Conservation (phyloP, 1,140 invertebrate genomes). For the Bombus breviceps region DNA sequence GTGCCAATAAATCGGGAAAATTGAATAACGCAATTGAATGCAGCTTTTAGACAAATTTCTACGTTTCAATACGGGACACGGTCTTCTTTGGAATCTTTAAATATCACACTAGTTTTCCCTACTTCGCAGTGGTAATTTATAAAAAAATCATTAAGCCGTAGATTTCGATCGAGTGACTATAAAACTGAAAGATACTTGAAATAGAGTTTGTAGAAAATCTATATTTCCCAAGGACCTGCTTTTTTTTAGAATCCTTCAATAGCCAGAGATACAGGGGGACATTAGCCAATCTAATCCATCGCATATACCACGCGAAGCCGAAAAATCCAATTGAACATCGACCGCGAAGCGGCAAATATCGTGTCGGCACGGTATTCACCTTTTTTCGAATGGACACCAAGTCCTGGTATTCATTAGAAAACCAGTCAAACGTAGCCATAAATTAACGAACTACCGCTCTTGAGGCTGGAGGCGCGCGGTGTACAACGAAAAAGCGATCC, state of each 20-base stretch:
- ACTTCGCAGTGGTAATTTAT: too few relatives aligned
- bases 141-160: not conserved
- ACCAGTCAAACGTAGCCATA: slow-evolving; percentile 29
- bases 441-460: slow-evolving; percentile 23
- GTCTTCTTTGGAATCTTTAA: too few relatives aligned
- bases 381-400: not conserved
- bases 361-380: not conserved
- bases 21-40: too few relatives aligned
- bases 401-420: slow-evolving; percentile 39
- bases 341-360: not conserved
- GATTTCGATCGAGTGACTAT: not conserved
- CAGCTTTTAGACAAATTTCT: too few relatives aligned
- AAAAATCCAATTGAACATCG: not conserved
- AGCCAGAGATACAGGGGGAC: not conserved
- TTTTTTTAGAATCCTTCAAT: not conserved
- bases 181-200: too few relatives aligned
- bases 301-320: too few relatives aligned
- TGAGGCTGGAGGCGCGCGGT: not conserved
- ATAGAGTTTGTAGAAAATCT: not conserved
- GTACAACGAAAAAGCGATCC: slow-evolving; percentile 31
- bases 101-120: not conserved
- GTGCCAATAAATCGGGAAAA: too few relatives aligned
- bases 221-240: not conserved
- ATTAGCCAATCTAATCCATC: not conserved
- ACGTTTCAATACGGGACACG: too few relatives aligned